A percentile compares a stretch with the other conserved stretches of the same genome.
These are phyloP conservation scores for Eulemur albifrons DNA, from an alignment of 2,797 vertebrate genomes.

Conservation along the genomic window DNA sequence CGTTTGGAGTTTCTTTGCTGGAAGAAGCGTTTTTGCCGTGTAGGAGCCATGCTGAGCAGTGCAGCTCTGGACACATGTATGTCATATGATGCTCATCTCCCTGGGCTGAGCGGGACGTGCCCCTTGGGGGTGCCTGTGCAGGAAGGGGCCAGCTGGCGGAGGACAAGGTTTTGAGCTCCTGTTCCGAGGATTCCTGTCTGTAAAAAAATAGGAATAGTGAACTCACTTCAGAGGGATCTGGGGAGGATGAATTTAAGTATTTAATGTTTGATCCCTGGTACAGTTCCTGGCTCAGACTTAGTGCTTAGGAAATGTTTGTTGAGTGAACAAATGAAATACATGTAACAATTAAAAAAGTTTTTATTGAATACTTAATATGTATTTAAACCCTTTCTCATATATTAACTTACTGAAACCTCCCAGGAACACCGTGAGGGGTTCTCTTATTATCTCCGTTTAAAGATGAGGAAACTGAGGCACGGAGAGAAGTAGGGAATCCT, in stretches of 20 bases:
- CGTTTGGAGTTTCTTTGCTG: not conserved
- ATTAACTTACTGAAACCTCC: not conserved
- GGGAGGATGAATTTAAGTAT: not conserved
- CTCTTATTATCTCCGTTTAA: not conserved
- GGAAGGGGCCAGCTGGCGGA: not conserved
- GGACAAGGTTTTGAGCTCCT: not conserved
- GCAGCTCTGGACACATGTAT: not conserved
- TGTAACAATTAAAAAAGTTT: not conserved
- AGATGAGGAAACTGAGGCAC: not conserved
- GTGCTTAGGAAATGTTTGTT: slow-evolving; percentile 7
- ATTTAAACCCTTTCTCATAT: not conserved
- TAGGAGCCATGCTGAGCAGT: not conserved
- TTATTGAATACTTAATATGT: not conserved
- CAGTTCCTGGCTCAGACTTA: not conserved
- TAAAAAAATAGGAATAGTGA: not conserved
- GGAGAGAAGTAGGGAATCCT: not conserved
- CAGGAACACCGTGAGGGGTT: not conserved
- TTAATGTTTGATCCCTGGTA: not conserved
- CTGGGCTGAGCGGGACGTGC: accelerated
- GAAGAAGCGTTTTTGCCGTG: not conserved
- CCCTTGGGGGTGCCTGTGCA: accelerated
- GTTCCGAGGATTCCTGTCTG: not conserved
- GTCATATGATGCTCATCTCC: accelerated
- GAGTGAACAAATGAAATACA: not conserved
- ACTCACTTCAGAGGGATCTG: not conserved